Evolutionary conservation across 2,888 invertebrate genomes (phyloP), one percentile per base, ranked within the genome.

Genomic region (Ellobium chinense): DNA sequence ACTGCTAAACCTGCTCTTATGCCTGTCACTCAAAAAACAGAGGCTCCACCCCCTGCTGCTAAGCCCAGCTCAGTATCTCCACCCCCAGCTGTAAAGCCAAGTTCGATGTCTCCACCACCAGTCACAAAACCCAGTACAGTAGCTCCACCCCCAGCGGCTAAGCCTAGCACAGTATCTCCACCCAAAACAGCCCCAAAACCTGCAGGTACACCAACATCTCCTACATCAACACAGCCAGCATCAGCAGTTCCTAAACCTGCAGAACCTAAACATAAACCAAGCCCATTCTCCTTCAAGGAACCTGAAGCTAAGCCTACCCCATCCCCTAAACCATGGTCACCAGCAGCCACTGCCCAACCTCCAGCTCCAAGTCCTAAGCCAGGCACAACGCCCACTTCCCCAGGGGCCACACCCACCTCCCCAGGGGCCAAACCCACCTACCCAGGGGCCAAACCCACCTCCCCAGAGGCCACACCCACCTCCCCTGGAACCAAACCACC

Each of bases 251-350:
- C 81, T 58, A 46, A 37, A 60, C 54, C 56, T 36, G 62, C 27
- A 46, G 77, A 34, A 0, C n/a, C 66, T 54, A 83, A 79, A 29
- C 82, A 78, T 2, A 29, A 37, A n/a, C 27, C 27, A 21, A 37
- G 36, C 2, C 62, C 63, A 24, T 46, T 63, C 7, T n/a, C 80
- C 27, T n/a, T 62, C 27, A 37, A 39, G 34, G 62, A 21, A 18
- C 65, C 70, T 3, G 73, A 56, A 78, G 39, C 74, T 24, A 12
- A 27, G 9, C 18, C 78, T 34, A 66, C 76, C 39, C 34, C 76
- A 60, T 27, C 65, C 34, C 34, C 29, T 54, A 58, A 21, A 27
- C n/a, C 46, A 18, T 58, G 56, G 12, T n/a, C 34, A 31, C 2
- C 27, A 24, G 46, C 65, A 4, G 46, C 46, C 7, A 18, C 46